Evolutionary conservation across 1,140 invertebrate species (phyloP), one percentile per base, ranked within the genome.

Genomic region (Zaprionus ghesquierei): DNA sequence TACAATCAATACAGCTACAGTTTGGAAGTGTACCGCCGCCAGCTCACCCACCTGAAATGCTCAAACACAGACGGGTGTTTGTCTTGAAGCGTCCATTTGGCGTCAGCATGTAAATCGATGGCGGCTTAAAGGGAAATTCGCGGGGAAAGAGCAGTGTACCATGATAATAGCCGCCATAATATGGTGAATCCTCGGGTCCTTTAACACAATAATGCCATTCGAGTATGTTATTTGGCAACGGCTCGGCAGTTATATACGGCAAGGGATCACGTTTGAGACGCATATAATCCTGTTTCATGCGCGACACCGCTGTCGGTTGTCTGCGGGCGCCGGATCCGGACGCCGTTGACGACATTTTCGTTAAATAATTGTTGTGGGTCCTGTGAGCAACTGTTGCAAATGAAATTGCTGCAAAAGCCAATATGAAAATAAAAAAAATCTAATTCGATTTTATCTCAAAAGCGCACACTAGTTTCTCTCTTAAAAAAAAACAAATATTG

Each of bases 51-150:
- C 90, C 90, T 74, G 91, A 99, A 98, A 93, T 99, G 69, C 98
- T 99, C 61, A 99, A 94, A 93, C 99, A 99, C 25, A 99, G 93
- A 89, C 98, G 94, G 12, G 96, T 98, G 82, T 98, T 98, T 2
- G 96, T 96, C 92, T 96, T 98, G 89, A 97, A 98, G 89, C 96
- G 94, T 63, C 99, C 99, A 93, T 98, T 99, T 12, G 99, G 99
- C 12, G 99, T 99, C 15, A 98, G 95, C 98, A 99, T 99, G 89
- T 98, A 99, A 90, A 99, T 99, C 75, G 97, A 97, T 15, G 99
- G 99, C 35, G 99, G 98, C 92, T 98, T 98, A 90, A 99, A 99
- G 5, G 99, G 99, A 93, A 98, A 99, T 90, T 99, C 98, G 75
- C 95, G 93, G 3, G 99, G 98, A 93, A 99, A 99, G 61, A 98